Evolutionary conservation across 2,113 vertebrate species (phyloP).

Genomic region (Platysteira castanea): DNA sequence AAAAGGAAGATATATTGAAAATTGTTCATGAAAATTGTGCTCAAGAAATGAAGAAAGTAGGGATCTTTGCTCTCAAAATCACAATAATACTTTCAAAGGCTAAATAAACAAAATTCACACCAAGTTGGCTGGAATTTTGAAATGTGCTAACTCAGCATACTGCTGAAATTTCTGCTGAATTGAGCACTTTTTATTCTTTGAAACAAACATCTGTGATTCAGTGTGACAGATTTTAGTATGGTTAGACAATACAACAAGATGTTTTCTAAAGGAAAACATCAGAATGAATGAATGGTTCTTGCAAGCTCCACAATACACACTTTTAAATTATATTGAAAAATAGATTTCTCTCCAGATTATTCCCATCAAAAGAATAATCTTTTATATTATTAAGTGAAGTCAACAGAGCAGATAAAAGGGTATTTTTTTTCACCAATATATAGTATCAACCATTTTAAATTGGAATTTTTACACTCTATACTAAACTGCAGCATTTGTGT

Average conservation of each 20-base stretch:
- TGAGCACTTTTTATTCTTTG: slow-evolving; percentile 37
- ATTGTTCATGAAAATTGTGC: neutral
- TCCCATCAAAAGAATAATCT: neutral
- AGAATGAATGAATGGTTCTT: neutral
- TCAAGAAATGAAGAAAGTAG: neutral
- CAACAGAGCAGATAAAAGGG: neutral
- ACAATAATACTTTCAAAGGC: neutral
- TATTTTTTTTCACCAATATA: neutral
- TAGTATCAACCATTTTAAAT: neutral
- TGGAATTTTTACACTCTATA: neutral
- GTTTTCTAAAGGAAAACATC: neutral
- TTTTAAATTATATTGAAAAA: neutral
- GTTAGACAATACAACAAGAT: slow-evolving; percentile 6
- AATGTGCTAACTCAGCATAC: slow-evolving; percentile 44
- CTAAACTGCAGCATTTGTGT: neutral
- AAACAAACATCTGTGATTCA: slow-evolving; percentile 52
- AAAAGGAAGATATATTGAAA: neutral
- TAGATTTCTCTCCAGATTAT: neutral
- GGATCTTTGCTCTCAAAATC: neutral
- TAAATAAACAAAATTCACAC: slow-evolving; percentile 25
- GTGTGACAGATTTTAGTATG: slow-evolving; percentile 17
- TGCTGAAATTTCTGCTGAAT: slow-evolving; percentile 35
- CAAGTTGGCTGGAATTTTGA: slow-evolving; percentile 5
- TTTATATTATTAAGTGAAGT: neutral
- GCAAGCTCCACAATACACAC: neutral